Evolutionary conservation across 2,888 invertebrate species (phyloP), one percentile per base, ranked within the genome.

Genomic region (Tenthredo livida): DNA sequence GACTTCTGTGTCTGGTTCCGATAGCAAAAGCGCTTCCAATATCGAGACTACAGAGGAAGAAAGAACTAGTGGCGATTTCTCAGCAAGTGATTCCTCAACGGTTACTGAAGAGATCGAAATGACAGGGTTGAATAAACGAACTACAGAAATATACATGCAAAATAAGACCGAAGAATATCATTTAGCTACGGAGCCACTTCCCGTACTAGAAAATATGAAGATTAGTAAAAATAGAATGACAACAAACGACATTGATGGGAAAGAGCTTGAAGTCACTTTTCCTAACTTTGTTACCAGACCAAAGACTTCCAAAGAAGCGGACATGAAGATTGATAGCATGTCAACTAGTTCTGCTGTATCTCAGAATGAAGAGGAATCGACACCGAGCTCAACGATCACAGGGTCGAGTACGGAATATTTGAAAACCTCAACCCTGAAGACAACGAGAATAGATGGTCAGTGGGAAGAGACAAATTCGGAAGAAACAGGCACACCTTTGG

Each of bases 211-310:
- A 33, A 29, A 6, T 29, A 47, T 50, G 29, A n/a, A 54, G 4
- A 12, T 6, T 40, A 50, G 33, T 29, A 10, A 54, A 54, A 54
- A 54, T 17, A 5, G 15, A 0, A 12, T 5, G 0, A 54, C 33
- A 17, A 29, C 33, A 33, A 40, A 50, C 9, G 17, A 7, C 17
- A 77, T n/a, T 7, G 33, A 61, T 6, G 82, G 37, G n/a, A 2
- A 9, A 21, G 61, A 65, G 12, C n/a, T 82, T 82, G 37, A 0
- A 33, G 37, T 82, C 25, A 82, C 82, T n/a, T 25, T 82, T 1
- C 65, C 65, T 4, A 37, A 2, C 4, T 25, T 67, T 7, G 21
- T 82, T 37, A 67, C 40, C 7, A 61, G 25, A 43, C 82, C 82
- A 65, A n/a, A 7, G 21, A 61, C 58, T 40, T 40, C 17, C 15